phyloP scores from a whole-genome alignment of 2,888 invertebrate species.

The Lithosia quadra region DNA sequence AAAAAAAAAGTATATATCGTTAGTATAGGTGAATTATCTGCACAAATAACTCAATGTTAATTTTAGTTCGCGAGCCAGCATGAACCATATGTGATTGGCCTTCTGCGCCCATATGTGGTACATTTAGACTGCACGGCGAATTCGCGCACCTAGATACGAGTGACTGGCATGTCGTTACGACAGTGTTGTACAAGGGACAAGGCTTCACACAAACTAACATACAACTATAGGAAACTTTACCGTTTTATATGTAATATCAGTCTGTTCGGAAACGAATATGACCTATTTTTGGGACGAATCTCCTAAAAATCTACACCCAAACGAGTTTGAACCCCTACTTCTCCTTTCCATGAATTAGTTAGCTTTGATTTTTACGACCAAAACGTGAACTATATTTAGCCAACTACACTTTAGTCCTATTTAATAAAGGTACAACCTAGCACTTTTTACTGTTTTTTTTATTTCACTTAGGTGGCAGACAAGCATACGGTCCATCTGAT shows the following conservation, averaged over 20 bases:
- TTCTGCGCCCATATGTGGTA: slow-evolving; percentile 54
- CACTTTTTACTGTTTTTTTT: too few relatives aligned
- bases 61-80: slow-evolving; percentile 36
- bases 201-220: background rate
- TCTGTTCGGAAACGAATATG: background rate
- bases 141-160: slow-evolving; percentile 46
- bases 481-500: too few relatives aligned
- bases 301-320: background rate
- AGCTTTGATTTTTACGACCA: background rate
- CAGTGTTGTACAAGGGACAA: slow-evolving; percentile 3
- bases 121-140: slow-evolving; percentile 51
- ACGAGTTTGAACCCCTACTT: background rate
- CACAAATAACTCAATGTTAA: slow-evolving; percentile 45
- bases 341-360: background rate
- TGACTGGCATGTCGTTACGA: slow-evolving; percentile 23
- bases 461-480: too few relatives aligned
- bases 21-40: slow-evolving; percentile 17
- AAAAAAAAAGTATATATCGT: background rate
- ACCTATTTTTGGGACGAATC: background rate
- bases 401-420: background rate
- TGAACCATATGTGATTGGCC: slow-evolving; percentile 41
- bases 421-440: too few relatives aligned
- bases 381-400: background rate
- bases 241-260: background rate
- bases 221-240: too few relatives aligned